A percentile compares a stretch with the other conserved stretches of the same genome.
phyloP scores from a whole-genome alignment of 1,140 invertebrate genomes.

The Dendrolimus punctatus region DNA sequence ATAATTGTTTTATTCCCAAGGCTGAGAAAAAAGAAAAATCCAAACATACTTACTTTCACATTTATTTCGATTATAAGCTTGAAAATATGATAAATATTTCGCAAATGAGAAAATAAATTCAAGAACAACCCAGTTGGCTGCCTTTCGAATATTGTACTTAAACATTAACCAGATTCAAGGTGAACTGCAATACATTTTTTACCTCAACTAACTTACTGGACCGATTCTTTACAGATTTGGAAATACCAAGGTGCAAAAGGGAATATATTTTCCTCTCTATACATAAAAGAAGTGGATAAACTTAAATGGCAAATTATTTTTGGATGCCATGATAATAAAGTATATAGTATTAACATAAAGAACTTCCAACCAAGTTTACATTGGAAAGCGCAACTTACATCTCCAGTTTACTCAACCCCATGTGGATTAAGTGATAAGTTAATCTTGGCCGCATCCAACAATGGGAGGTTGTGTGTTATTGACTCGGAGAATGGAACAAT shows the following conservation, averaged over 20 bases:
- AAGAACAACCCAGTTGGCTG: no score
- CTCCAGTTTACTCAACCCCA: slow-evolving; percentile 77
- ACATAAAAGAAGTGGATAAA: slow-evolving; percentile 41
- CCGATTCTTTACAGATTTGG: slow-evolving; percentile 73
- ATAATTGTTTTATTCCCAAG: no score
- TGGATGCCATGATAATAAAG: slow-evolving; percentile 75
- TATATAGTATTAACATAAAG: slow-evolving; percentile 71
- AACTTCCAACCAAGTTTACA: slow-evolving; percentile 48
- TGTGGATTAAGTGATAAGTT: slow-evolving; percentile 56
- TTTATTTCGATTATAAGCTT: no score
- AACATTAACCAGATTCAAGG: no score
- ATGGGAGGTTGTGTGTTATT: slow-evolving; percentile 73
- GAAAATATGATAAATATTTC: no score
- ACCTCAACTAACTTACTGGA: no score
- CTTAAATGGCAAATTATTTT: slow-evolving; percentile 71
- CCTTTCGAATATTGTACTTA: no score
- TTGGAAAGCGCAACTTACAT: slow-evolving; percentile 63
- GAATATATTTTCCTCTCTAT: slow-evolving; percentile 79
- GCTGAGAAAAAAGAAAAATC: no score
- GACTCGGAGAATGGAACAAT: slow-evolving; percentile 64
- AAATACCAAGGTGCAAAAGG: slow-evolving; percentile 68
- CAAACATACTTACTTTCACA: no score
- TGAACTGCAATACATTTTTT: no score
- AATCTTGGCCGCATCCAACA: slow-evolving; percentile 69
- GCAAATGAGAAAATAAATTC: no score